phyloP scores from a whole-genome alignment of 2,113 vertebrate genomes.

The Poicephalus gulielmi region DNA sequence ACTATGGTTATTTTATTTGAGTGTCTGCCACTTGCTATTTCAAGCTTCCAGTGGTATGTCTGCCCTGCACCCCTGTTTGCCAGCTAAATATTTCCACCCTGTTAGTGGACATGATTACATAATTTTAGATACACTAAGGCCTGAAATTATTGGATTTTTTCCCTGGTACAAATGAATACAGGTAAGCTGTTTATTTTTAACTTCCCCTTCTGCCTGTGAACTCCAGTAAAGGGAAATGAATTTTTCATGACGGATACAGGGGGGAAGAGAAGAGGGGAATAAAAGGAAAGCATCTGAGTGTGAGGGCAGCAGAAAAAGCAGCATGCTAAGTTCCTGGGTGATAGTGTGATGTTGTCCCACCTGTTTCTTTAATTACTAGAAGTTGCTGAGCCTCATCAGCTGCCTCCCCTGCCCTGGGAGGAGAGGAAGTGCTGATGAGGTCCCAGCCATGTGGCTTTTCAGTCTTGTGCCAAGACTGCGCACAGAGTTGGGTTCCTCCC shows the following conservation, averaged over 20 bases:
- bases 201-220: neutral
- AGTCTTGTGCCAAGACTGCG: rapidly evolving
- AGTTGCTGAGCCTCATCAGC: slow-evolving; percentile 23
- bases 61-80: neutral
- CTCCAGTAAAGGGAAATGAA: slow-evolving; percentile 4
- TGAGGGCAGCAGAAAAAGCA: neutral
- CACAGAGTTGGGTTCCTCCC: neutral
- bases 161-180: neutral
- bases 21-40: slow-evolving; percentile 44
- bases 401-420: neutral
- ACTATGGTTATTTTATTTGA: slow-evolving; percentile 46
- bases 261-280: neutral
- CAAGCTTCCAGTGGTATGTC: neutral
- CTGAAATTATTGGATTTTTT: slow-evolving; percentile 15
- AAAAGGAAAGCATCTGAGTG: neutral
- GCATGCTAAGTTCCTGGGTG: rapidly evolving
- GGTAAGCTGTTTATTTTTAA: slow-evolving; percentile 48
- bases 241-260: neutral
- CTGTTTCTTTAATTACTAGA: slow-evolving; percentile 46
- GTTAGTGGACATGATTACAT: slow-evolving; percentile 6
- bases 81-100: slow-evolving; percentile 5
- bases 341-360: slow-evolving; percentile 33
- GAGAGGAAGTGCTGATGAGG: neutral
- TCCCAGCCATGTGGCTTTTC: neutral
- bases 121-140: slow-evolving; percentile 18